Percentiles rank a stretch among this genome's conserved stretches.
phyloP scores from a whole-genome alignment of 2,888 invertebrate genomes.

The Drosophila austrosaltans region DNA sequence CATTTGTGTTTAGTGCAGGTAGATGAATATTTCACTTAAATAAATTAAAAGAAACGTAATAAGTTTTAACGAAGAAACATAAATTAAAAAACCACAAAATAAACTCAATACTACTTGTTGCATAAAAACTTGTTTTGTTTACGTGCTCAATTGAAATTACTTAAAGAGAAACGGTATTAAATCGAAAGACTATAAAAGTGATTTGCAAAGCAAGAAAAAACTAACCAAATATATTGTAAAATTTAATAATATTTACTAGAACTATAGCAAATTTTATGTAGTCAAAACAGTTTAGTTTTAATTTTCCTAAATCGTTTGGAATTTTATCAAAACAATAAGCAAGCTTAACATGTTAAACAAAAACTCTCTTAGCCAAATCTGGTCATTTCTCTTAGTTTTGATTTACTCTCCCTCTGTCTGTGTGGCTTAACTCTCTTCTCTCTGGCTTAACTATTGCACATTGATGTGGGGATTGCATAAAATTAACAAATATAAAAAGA shows the following conservation, averaged over 20 bases:
- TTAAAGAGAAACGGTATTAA: constrained; percentile 39
- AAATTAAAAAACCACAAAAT: constrained; percentile 26
- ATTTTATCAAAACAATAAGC: constrained; percentile 35
- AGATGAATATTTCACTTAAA: constrained; percentile 17
- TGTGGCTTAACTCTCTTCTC: constrained; percentile 5
- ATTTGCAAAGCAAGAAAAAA: constrained; percentile 29
- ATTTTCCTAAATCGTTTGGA: constrained; percentile 21
- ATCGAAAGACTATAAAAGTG: constrained; percentile 31
- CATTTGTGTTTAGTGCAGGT: constrained; percentile 48
- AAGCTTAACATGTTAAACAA: constrained; percentile 14
- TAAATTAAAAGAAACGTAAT: constrained; percentile 11
- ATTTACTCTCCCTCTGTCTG: constrained; percentile 16
- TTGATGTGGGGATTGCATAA: constrained; percentile 34
- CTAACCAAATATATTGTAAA: constrained; percentile 16
- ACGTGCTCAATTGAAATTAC: constrained; percentile 53
- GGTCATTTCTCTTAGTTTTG: constrained; percentile 39
- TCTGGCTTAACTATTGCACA: constrained; percentile 47
- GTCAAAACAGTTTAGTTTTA: constrained; percentile 5
- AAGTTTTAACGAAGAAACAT: constrained; percentile 9
- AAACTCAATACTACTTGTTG: constrained; percentile 56
- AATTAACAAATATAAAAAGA: constrained; percentile 25
- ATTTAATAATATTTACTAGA: constrained; percentile 32
- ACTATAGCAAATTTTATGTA: constrained; percentile 17
- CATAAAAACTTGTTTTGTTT: constrained; percentile 69
- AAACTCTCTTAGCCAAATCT: constrained; percentile 44